These are phyloP conservation scores for Polyommatus iphigenia DNA, from an alignment of 2,888 invertebrate genomes.

Conservation along the genomic window DNA sequence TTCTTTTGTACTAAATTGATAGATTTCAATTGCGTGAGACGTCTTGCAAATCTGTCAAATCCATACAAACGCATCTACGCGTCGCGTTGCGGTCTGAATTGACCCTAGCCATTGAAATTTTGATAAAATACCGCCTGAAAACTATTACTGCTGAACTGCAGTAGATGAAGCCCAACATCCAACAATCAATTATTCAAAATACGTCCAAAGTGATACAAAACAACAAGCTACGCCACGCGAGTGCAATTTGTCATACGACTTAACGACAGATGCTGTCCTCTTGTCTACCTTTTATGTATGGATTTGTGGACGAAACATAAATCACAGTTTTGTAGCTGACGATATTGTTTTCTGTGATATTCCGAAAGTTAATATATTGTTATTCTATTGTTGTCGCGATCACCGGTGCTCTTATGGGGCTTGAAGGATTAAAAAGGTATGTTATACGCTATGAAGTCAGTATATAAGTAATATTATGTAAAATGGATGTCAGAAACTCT, in stretches of 20 bases:
- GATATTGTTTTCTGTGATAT: constrained; percentile 9
- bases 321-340: not conserved
- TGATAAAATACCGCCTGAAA: no score
- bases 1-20: no score
- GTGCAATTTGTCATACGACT: constrained; percentile 60
- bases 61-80: no score
- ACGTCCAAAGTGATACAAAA: constrained; percentile 34
- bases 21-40: no score
- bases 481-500: no score
- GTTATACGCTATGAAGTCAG: no score
- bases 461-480: no score
- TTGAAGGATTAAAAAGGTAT: not conserved
- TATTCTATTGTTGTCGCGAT: no score
- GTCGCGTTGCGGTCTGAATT: no score
- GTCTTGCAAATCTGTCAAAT: no score
- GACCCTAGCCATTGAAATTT: no score
- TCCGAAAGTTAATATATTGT: not conserved
- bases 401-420: not conserved
- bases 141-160: not conserved
- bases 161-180: not conserved
- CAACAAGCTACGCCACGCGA: constrained; percentile 40
- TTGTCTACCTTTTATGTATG: constrained; percentile 46
- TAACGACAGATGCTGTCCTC: constrained; percentile 59
- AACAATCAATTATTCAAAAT: constrained; percentile 33
- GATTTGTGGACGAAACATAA: constrained; percentile 36